Percentiles rank a stretch among this genome's conserved stretches.
phyloP scores from a whole-genome alignment of 2,888 invertebrate species.

The Oxytorus armatus region DNA sequence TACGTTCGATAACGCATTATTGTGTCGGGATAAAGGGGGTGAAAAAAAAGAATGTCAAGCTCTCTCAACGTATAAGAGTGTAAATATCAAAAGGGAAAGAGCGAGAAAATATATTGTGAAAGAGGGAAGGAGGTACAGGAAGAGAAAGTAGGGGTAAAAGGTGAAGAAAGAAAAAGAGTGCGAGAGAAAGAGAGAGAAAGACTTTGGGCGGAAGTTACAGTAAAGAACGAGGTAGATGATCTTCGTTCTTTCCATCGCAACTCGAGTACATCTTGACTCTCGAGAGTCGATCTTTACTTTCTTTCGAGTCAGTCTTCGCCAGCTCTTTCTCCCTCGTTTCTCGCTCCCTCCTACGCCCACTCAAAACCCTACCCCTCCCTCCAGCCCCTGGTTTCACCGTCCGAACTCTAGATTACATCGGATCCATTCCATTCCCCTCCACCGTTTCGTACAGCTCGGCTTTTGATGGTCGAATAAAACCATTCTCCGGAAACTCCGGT shows the following conservation, averaged over 20 bases:
- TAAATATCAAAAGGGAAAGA: conserved; percentile 26
- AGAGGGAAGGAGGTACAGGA: conserved; percentile 9
- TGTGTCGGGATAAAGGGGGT: not conserved
- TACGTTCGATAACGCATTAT: conserved; percentile 14
- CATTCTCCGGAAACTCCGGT: conserved; percentile 61
- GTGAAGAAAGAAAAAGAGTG: not conserved
- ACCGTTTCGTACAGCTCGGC: conserved; percentile 64
- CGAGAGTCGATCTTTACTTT: conserved; percentile 57
- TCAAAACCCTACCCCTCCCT: conserved; percentile 24
- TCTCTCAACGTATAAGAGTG: conserved; percentile 20
- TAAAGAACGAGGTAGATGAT: conserved; percentile 43
- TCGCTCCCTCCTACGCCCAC: conserved; percentile 10
- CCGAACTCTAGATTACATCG: conserved; percentile 72
- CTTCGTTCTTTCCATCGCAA: conserved; percentile 46
- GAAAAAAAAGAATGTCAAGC: conserved; percentile 28
- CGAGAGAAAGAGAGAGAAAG: conserved; percentile 10
- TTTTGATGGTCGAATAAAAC: conserved; percentile 71
- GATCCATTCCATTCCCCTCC: conserved; percentile 68
- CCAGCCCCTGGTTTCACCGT: conserved; percentile 39
- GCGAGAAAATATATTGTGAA: not conserved
- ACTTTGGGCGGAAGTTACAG: conserved; percentile 17
- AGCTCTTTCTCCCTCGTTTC: conserved; percentile 13
- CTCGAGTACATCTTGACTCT: conserved; percentile 58
- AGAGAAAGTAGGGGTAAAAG: not conserved
- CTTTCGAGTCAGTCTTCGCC: conserved; percentile 50